Evolutionary conservation across 37 sponge, comb jelly and placozoan species (phyloP).

Genomic region (Theonella swinhoei): DNA sequence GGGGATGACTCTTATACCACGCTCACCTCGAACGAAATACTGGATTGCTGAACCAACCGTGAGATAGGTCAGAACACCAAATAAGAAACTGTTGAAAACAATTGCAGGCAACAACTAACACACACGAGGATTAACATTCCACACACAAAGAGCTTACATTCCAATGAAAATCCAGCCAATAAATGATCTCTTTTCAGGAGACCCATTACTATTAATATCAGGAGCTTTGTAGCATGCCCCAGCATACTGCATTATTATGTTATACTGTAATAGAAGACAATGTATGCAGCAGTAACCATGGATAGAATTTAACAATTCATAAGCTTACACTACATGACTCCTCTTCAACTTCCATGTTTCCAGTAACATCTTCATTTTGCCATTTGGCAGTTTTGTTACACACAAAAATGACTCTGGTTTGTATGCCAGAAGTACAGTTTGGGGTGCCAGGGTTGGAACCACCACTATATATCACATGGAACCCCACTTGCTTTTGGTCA

Average conservation of each 20-base stretch:
- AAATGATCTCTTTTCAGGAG: background rate
- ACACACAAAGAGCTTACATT: conserved; percentile 32
- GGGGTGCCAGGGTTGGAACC: conserved; percentile 11
- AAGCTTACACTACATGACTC: conserved; percentile 15
- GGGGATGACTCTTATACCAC: conserved; percentile 43
- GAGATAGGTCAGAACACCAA: conserved; percentile 26
- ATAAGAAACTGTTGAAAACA: conserved; percentile 10
- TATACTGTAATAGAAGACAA: background rate
- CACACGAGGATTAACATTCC: background rate
- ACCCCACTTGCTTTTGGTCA: conserved; percentile 5
- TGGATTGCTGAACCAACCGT: conserved; percentile 29
- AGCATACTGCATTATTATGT: conserved; percentile 1
- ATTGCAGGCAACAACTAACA: background rate
- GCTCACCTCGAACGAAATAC: conserved; percentile 19
- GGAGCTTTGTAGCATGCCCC: conserved; percentile 25
- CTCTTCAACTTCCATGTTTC: background rate
- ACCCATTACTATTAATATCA: background rate
- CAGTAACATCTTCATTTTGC: background rate
- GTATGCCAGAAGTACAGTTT: background rate
- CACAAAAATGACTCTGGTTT: conserved; percentile 12
- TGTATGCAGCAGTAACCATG: background rate
- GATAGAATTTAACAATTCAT: background rate
- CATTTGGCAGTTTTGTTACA: conserved; percentile 19
- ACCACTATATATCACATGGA: conserved; percentile 14
- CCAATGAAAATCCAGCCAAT: conserved; percentile 57